phyloP scores from a whole-genome alignment of 2,888 invertebrate genomes.

The Sinopyrophorus schimmeli region DNA sequence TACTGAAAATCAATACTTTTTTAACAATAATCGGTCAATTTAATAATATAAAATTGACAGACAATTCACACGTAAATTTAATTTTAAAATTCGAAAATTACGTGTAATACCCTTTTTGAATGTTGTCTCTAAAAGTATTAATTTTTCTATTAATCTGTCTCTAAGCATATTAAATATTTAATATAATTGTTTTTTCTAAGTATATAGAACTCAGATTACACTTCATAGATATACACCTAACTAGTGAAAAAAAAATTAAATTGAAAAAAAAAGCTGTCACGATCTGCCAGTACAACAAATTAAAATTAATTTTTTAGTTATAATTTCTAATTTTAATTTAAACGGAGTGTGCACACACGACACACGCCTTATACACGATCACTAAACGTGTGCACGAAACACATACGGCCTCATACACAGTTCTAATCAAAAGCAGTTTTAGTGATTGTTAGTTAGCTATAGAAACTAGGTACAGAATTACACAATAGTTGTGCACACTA shows the following conservation, averaged over 20 bases:
- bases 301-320: no score
- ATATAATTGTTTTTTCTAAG: conserved; percentile 12
- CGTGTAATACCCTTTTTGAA: conserved; percentile 18
- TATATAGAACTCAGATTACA: conserved; percentile 12
- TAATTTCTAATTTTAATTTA: neutral
- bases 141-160: conserved; percentile 24
- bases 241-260: neutral
- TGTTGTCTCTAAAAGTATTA: conserved; percentile 27
- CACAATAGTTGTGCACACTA: conserved; percentile 49
- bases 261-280: neutral
- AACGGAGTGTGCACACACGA: conserved; percentile 9
- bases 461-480: conserved; percentile 31
- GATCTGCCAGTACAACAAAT: no score
- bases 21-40: no score
- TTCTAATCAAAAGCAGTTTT: conserved; percentile 20
- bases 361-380: conserved; percentile 19
- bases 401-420: conserved; percentile 6
- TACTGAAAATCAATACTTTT: no score
- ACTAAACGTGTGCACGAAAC: conserved; percentile 19
- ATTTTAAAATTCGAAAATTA: conserved; percentile 6
- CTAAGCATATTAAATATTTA: conserved; percentile 24
- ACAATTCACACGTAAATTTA: no score
- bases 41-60: no score
- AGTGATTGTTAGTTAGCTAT: conserved; percentile 16
- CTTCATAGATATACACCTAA: conserved; percentile 11